A percentile compares a stretch with the other conserved stretches of the same genome.
These are phyloP conservation scores for Channallabes apus DNA, from an alignment of 2,797 vertebrate genomes.

Conservation along the genomic window DNA sequence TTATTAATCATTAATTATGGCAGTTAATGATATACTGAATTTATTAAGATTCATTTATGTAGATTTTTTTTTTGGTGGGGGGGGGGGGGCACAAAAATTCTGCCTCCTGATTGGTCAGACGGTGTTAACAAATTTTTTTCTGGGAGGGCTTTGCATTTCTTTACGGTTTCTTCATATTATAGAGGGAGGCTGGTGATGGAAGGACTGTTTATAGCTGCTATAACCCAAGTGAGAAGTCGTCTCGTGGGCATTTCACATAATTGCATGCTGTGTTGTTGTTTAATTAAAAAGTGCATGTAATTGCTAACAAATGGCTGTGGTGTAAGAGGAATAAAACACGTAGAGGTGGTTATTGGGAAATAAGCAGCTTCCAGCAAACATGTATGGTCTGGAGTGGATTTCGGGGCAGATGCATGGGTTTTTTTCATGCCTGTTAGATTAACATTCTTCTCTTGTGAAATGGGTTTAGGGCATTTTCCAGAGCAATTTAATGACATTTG, in stretches of 20 bases:
- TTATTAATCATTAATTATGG: neutral
- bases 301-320: neutral
- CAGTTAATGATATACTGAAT: neutral
- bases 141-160: neutral
- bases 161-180: neutral
- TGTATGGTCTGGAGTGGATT: constrained; percentile 7
- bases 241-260: neutral
- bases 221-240: neutral
- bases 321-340: constrained; percentile 11
- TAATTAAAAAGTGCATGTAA: neutral
- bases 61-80: neutral
- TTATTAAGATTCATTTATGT: neutral
- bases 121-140: neutral
- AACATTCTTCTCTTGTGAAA: constrained; percentile 29
- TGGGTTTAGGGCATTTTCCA: constrained; percentile 30
- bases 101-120: neutral
- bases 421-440: constrained; percentile 14
- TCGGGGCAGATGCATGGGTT: constrained; percentile 14
- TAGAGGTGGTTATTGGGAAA: neutral
- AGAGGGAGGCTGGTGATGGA: neutral
- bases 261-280: neutral
- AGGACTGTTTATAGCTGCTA: neutral
- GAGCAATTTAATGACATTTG: constrained; percentile 23
- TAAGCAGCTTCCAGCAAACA: neutral
- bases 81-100: too few species aligned